phyloP scores from a whole-genome alignment of 2,888 invertebrate genomes.

The Beris chalybata region DNA sequence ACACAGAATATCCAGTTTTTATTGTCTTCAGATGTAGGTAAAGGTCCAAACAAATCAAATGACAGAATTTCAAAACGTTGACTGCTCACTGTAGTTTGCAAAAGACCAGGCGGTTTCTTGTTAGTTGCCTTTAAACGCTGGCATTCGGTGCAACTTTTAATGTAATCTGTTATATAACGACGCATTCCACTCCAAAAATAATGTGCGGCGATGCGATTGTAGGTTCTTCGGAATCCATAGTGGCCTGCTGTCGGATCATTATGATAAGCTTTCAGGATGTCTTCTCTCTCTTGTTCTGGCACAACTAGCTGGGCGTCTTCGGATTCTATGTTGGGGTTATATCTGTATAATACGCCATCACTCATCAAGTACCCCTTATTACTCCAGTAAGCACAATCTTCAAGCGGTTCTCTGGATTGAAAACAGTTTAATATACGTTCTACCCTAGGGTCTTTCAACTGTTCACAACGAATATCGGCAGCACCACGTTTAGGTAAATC shows the following conservation, averaged over 20 bases:
- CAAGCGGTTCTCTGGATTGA: too few relatives aligned
- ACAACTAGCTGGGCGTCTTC: too few relatives aligned
- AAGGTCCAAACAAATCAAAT: conserved; percentile 42
- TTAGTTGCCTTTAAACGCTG: conserved; percentile 5
- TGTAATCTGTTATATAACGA: neutral
- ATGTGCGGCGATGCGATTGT: neutral
- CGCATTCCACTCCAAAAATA: neutral
- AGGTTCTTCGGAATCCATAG: neutral
- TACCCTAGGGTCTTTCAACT: too few relatives aligned
- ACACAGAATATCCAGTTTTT: conserved; percentile 43
- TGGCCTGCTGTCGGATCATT: neutral
- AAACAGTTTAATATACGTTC: too few relatives aligned
- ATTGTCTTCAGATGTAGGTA: conserved; percentile 36
- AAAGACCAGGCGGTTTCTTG: neutral
- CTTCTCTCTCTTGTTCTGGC: too few relatives aligned
- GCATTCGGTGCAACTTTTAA: neutral
- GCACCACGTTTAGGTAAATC: too few relatives aligned
- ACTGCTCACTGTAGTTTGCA: neutral
- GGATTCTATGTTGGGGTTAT: too few relatives aligned
- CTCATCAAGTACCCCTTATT: too few relatives aligned
- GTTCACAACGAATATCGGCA: too few relatives aligned
- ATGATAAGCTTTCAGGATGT: too few relatives aligned
- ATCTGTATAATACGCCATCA: too few relatives aligned
- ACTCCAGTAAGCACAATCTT: too few relatives aligned
- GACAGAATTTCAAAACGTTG: neutral